A percentile compares a stretch with the other conserved stretches of the same genome.
These are phyloP conservation scores for Notarius quadriscutis DNA, from an alignment of 2,113 vertebrate genomes.

Conservation along the genomic window DNA sequence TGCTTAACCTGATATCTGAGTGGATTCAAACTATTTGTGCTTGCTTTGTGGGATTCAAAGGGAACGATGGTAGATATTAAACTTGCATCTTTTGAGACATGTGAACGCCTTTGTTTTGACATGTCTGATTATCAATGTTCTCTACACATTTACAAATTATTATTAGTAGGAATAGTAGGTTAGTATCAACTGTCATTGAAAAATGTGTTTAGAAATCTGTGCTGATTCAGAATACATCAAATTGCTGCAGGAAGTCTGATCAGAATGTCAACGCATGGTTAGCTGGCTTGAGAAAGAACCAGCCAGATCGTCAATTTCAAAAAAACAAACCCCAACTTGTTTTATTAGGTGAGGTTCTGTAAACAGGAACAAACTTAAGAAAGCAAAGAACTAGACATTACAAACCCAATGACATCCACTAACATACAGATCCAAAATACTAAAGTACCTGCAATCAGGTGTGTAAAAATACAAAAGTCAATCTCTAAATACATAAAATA, in stretches of 20 bases:
- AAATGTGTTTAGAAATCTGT: background rate
- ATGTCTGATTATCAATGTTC: background rate
- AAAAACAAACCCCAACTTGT: background rate
- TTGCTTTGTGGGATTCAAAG: too few relatives aligned
- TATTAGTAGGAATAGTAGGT: background rate
- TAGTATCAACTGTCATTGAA: background rate
- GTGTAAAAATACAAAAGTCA: background rate
- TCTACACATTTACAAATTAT: background rate
- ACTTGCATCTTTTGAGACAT: too few relatives aligned
- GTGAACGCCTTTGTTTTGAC: background rate
- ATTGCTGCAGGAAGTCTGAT: background rate
- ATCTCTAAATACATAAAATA: background rate
- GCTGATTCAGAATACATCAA: background rate
- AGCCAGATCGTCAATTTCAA: background rate
- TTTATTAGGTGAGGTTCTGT: background rate
- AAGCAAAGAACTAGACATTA: background rate
- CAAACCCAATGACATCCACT: background rate
- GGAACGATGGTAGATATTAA: too few relatives aligned
- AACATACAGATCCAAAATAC: background rate
- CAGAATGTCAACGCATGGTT: background rate
- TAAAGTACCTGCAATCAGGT: background rate
- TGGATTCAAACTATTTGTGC: too few relatives aligned
- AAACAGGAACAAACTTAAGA: background rate
- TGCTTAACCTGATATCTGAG: too few relatives aligned
- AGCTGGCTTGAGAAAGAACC: background rate